Base-by-base conservation (phyloP, 2,797 vertebrate species). In the Podarcis lilfordi region DNA sequence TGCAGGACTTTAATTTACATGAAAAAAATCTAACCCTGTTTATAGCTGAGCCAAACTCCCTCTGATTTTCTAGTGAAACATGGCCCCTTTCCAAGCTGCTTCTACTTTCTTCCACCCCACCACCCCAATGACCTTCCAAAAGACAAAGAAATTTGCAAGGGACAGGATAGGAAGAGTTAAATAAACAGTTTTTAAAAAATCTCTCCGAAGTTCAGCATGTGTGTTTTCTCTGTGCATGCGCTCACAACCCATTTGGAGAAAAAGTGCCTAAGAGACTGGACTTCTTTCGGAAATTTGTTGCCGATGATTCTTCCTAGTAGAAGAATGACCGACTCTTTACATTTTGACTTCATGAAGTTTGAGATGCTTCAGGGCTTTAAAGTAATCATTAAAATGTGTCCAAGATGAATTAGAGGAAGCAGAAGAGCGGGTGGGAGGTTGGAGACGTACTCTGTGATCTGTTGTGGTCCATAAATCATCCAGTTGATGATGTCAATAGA, bases 301-400 rank as follows among this genome's bases (percentile, higher is more conserved):
- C 23, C 69, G 1, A 43, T 2, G 6, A 25, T 7, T 40, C 35
- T 19, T 35, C 37, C 4, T 8, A 0, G 37, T 23, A 27, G 50
- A 81, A 64, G 6, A 55, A 35, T 13, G 59, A 13, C 9, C 3
- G 21, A 32, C 43, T 17, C 59, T 68, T 45, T 35, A 27, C 15
- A 23, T 76, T 88, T 76, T 27, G 5, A 11, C 17, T 88, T 82
- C 50, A 50, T 27, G 59, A 29, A 66, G 32, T 68, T 32, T 68
- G 17, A 79, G n/a, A 17, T 11, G 71, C 74, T 82, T 29, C 15
- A 0, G 86, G 80, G 59, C 15, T 19, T 15, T 19, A 78, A 86
- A 78, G 75, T 9, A 82, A 82, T 82, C 40, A 68, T 82, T 88
- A 82, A 37, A 82, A 88, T 68, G 59, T 88, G 80, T 55, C 72